Percentiles rank a stretch among this genome's conserved stretches.
Evolutionary conservation across 1,140 invertebrate species (phyloP).

Genomic region (Akabosia matsudoensis): DNA sequence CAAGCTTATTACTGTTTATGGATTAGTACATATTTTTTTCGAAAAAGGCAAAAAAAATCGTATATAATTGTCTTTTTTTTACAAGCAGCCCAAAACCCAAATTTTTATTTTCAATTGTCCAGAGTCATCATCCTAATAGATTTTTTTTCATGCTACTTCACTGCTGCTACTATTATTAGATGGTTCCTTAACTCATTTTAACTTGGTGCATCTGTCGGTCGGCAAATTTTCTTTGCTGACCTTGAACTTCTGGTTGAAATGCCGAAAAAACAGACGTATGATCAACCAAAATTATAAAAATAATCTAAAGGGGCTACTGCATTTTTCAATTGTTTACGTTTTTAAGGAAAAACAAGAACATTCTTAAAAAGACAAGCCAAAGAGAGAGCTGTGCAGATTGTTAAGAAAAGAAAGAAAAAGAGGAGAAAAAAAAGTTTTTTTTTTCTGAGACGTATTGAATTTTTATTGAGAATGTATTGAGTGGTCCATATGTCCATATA

Average conservation of each 20-base stretch:
- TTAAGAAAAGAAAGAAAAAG: too few relatives aligned
- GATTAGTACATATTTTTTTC: too few relatives aligned
- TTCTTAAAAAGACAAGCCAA: too few relatives aligned
- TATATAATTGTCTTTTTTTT: not conserved
- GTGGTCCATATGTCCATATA: too few relatives aligned
- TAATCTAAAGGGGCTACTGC: not conserved
- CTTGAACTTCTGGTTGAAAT: not conserved
- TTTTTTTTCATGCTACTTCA: too few relatives aligned
- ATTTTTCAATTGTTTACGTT: not conserved
- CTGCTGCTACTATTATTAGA: not conserved
- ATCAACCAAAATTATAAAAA: not conserved
- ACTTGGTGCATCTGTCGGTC: not conserved
- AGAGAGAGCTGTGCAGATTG: too few relatives aligned
- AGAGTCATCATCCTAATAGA: not conserved
- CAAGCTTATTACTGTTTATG: too few relatives aligned
- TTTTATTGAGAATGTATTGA: too few relatives aligned
- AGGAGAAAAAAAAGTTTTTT: too few relatives aligned
- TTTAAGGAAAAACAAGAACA: too few relatives aligned
- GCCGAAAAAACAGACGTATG: not conserved
- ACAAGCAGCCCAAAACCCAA: not conserved
- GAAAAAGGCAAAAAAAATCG: not conserved
- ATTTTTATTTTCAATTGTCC: not conserved
- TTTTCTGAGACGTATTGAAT: too few relatives aligned
- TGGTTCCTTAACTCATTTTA: not conserved
- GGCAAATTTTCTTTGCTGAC: not conserved